phyloP scores from a whole-genome alignment of 1,140 invertebrate species.

The Proctacanthus coquilletti region DNA sequence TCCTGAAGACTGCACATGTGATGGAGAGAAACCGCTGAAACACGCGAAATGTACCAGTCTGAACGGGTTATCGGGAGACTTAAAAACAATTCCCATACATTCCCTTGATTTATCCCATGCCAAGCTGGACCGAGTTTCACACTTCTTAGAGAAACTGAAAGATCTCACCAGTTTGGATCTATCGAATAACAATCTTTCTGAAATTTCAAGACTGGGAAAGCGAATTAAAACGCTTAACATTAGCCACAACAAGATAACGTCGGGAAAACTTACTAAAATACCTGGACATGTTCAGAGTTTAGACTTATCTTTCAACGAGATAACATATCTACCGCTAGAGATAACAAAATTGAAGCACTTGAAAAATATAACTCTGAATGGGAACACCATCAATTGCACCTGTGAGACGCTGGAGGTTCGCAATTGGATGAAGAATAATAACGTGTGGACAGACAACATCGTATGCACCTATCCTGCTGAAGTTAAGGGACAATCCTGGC shows the following conservation, averaged over 20 bases:
- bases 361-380: constrained; percentile 37
- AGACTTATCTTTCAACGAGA: constrained; percentile 42
- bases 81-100: constrained; percentile 18
- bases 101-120: constrained; percentile 40
- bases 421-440: constrained; percentile 33
- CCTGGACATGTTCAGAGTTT: constrained; percentile 41
- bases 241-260: constrained; percentile 37
- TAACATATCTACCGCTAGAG: constrained; percentile 38
- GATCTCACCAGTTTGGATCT: constrained; percentile 39
- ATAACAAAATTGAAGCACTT: constrained; percentile 34
- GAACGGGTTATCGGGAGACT: constrained; percentile 9
- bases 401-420: constrained; percentile 39
- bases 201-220: constrained; percentile 37
- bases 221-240: constrained; percentile 41
- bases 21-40: constrained; percentile 11
- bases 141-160: constrained; percentile 36
- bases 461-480: constrained; percentile 36
- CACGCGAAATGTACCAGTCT: constrained; percentile 24
- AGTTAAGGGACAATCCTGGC: constrained; percentile 34
- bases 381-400: constrained; percentile 42
- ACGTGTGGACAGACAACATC: constrained; percentile 34
- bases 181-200: constrained; percentile 37
- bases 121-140: constrained; percentile 35
- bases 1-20: constrained; percentile 19
- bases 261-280: constrained; percentile 32